These are phyloP conservation scores for Podocnemis expansa DNA, from an alignment of 2,113 vertebrate genomes.

Conservation along the genomic window DNA sequence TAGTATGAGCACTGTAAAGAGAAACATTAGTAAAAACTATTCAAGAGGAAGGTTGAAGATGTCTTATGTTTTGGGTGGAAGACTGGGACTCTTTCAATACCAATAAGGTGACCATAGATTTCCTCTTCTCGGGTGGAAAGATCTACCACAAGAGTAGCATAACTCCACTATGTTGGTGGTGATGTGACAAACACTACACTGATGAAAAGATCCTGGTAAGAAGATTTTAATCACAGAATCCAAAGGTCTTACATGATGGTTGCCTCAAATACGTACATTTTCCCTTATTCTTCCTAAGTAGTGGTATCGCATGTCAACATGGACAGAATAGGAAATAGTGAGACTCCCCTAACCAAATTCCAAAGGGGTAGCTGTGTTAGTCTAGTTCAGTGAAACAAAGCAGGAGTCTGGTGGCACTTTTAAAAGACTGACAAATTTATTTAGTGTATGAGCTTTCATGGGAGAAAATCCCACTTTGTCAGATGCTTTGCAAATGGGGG, in stretches of 20 bases:
- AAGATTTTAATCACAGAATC: neutral
- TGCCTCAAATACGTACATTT: neutral
- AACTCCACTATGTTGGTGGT: neutral
- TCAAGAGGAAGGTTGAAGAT: neutral
- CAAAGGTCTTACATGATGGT: neutral
- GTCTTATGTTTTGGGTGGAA: neutral
- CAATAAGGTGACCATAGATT: neutral
- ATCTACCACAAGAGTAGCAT: neutral
- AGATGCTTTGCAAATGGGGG: too few species aligned
- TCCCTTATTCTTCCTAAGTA: neutral
- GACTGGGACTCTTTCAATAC: neutral
- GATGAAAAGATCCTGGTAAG: neutral
- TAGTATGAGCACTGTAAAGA: too few species aligned
- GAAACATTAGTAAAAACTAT: neutral
- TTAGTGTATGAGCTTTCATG: too few species aligned
- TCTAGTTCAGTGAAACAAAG: too few species aligned
- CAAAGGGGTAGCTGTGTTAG: too few species aligned
- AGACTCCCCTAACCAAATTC: neutral
- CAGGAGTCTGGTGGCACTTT: too few species aligned
- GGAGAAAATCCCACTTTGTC: too few species aligned
- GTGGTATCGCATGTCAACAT: neutral
- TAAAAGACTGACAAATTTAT: too few species aligned
- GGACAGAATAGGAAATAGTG: neutral
- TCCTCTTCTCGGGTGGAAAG: neutral
- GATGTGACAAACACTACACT: neutral